phyloP scores from a whole-genome alignment of 1,140 invertebrate species.

The Drosophila insularis region DNA sequence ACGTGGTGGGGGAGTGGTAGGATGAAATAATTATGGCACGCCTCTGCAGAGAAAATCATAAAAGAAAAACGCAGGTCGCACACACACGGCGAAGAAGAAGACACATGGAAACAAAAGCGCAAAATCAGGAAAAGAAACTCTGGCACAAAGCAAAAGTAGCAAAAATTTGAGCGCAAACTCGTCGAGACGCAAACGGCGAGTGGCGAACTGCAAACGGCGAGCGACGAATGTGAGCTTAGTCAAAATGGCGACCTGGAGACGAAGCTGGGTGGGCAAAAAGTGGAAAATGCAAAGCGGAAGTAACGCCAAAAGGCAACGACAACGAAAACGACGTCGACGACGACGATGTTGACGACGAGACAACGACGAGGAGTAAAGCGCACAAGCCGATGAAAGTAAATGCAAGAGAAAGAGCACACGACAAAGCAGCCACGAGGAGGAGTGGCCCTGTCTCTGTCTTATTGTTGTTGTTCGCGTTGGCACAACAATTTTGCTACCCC shows the following conservation, averaged over 20 bases:
- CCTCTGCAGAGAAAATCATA: conserved; percentile 1
- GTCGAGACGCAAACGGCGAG: conserved; percentile 17
- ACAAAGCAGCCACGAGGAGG: conserved; percentile 16
- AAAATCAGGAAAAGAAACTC: conserved; percentile 68
- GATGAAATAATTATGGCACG: conserved; percentile 32
- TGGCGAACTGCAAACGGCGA: conserved; percentile 22
- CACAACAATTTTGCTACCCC: conserved; percentile 71
- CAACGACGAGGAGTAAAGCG: conserved; percentile 43
- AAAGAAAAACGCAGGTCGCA: conserved; percentile 17
- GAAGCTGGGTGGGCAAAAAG: conserved; percentile 26
- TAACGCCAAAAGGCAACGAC: conserved; percentile 41
- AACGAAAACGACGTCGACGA: conserved; percentile 27
- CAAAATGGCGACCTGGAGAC: conserved; percentile 27
- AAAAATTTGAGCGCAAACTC: conserved; percentile 77
- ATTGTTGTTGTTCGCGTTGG: conserved; percentile 28
- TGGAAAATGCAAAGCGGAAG: conserved; percentile 61
- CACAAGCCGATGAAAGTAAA: conserved; percentile 66
- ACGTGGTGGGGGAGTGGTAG: conserved; percentile 45
- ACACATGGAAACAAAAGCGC: conserved; percentile 52
- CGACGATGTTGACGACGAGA: conserved; percentile 1
- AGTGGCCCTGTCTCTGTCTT: conserved; percentile 27
- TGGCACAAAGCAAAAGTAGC: conserved; percentile 68
- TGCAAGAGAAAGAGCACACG: conserved; percentile 49
- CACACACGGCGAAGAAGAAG: conserved; percentile 7
- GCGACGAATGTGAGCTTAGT: conserved; percentile 34